Evolutionary conservation across 1,140 invertebrate species (phyloP), one percentile per base, ranked within the genome.

Genomic region (Sipha flava): DNA sequence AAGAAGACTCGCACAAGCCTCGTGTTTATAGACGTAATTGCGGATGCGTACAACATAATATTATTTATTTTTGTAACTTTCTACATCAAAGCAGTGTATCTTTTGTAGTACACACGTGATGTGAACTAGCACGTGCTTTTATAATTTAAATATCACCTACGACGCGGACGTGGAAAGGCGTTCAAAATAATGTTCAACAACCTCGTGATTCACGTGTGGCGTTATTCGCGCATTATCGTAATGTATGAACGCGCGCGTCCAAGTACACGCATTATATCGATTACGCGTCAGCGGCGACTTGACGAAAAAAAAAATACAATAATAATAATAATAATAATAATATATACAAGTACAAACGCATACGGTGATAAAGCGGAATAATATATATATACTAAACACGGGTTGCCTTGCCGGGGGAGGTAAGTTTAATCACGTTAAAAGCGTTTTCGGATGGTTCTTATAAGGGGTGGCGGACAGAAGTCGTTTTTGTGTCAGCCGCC

Each of bases 351-450:
- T 40, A 9, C 1, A 1, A 43, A 3, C 1, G 14, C 40, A 21
- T 40, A 4, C n/a, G n/a, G 3, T 10, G 4, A 23, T 9, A 37
- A 62, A 62, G 10, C n/a, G 62, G 18, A 21, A n/a, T 49, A 49
- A 2, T 10, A 18, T n/a, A 49, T 6, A 49, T 43, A 43, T 43
- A 43, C 14, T 52, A 52, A 21, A 23, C 23, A 23, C n/a, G 6
- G 18, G 4, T n/a, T 3, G 18, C 12, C 21, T 54, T 23, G 49
- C 26, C 54, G 66, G 66, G 66, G 16, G 81, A 92, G 52, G 73
- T 77, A 77, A 77, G 73, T 77, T 77, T 77, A 77, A 77, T 77
- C 73, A 77, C 73, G 73, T 77, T 77, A 77, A 77, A 77, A 77
- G 73, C 73, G 73, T 77, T 77, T 77, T 77, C 73, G 52, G 73